Evolutionary conservation across 53 echinoderm and acorn worm genomes (phyloP).

Genomic region (Arbacia lixula): DNA sequence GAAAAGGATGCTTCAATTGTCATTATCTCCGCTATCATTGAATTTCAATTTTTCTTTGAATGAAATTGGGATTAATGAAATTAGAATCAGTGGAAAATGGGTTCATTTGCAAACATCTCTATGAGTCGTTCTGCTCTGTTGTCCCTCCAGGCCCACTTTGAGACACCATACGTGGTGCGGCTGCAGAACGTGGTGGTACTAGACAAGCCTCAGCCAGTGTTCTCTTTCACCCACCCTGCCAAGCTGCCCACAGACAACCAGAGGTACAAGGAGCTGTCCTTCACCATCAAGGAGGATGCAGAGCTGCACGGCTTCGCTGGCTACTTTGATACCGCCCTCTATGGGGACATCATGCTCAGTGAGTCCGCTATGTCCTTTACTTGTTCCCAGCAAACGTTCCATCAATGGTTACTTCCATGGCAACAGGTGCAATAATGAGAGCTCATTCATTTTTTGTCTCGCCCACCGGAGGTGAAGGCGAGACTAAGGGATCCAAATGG

Average conservation of each 20-base stretch:
- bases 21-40: too few relatives aligned
- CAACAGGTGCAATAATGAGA: too few relatives aligned
- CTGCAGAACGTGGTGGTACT: conserved; percentile 95
- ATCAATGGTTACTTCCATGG: too few relatives aligned
- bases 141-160: conserved; percentile 90
- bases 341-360: conserved; percentile 95
- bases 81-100: too few relatives aligned
- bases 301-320: conserved; percentile 98
- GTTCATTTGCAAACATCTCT: too few relatives aligned
- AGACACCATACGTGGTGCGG: conserved; percentile 95
- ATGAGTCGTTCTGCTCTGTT: not conserved
- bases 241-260: conserved; percentile 87
- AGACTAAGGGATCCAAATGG: too few relatives aligned
- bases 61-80: too few relatives aligned
- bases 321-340: conserved; percentile 96
- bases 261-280: conserved; percentile 83
- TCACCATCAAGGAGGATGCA: conserved; percentile 76
- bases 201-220: conserved; percentile 84
- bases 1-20: too few relatives aligned
- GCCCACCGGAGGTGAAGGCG: too few relatives aligned
- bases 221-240: conserved; percentile 93
- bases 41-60: too few relatives aligned
- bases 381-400: not conserved
- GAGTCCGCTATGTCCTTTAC: conserved; percentile 51
- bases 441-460: too few relatives aligned